phyloP scores from a whole-genome alignment of 2,888 invertebrate species.

The Sesia apiformis region DNA sequence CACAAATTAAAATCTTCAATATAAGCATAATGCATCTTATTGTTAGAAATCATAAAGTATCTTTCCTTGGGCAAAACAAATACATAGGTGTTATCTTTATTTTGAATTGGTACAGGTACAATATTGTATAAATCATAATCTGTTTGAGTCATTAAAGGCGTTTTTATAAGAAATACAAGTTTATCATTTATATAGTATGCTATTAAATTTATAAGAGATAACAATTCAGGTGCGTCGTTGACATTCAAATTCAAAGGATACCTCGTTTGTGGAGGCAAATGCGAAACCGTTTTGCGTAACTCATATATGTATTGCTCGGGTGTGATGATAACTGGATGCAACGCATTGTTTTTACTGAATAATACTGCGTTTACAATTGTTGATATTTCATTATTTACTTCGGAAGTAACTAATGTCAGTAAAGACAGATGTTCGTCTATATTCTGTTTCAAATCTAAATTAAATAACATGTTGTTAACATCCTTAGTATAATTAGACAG shows the following conservation, averaged over 20 bases:
- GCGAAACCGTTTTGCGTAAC: too few relatives aligned
- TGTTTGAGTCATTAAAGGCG: conserved; percentile 8
- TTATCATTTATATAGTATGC: conserved; percentile 9
- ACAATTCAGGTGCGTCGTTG: conserved; percentile 6
- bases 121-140: conserved; percentile 11
- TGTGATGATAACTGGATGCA: too few relatives aligned
- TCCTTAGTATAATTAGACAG: too few relatives aligned
- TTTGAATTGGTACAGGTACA: conserved; percentile 10
- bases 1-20: conserved; percentile 8
- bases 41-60: conserved; percentile 9
- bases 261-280: too few relatives aligned
- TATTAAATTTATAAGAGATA: conserved; percentile 5
- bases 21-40: conserved; percentile 8
- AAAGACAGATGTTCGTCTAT: too few relatives aligned
- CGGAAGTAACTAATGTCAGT: too few relatives aligned
- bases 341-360: too few relatives aligned
- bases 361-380: too few relatives aligned
- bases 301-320: too few relatives aligned
- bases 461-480: too few relatives aligned
- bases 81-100: conserved; percentile 9
- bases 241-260: conserved; percentile 5
- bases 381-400: too few relatives aligned
- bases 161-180: conserved; percentile 10
- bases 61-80: conserved; percentile 13
- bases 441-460: too few relatives aligned